phyloP scores from a whole-genome alignment of 2,797 vertebrate species.

The Pristis pectinata region DNA sequence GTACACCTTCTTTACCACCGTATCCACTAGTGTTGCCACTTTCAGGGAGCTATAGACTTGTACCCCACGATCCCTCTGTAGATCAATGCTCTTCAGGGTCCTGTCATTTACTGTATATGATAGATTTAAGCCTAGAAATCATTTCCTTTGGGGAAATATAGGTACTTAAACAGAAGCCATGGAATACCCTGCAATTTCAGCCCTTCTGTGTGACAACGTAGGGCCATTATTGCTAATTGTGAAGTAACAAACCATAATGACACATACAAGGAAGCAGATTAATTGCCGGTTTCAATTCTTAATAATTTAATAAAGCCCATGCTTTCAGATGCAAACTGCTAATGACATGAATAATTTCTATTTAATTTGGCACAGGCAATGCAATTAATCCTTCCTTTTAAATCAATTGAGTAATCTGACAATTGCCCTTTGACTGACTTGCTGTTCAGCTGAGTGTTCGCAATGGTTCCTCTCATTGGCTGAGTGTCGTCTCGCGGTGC shows the following conservation, averaged over 20 bases:
- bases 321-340: not conserved
- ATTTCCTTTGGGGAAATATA: not conserved
- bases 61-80: too few species aligned
- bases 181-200: not conserved
- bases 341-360: conserved; percentile 33
- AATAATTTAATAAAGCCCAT: not conserved
- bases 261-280: conserved; percentile 27
- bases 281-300: conserved; percentile 17
- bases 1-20: too few species aligned
- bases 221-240: conserved; percentile 15
- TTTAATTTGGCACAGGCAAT: conserved; percentile 7
- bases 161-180: not conserved
- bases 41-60: too few species aligned
- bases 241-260: conserved; percentile 24
- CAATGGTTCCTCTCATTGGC: not conserved
- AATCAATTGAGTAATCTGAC: conserved; percentile 5
- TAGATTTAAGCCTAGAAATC: too few species aligned
- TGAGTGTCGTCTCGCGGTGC: not conserved
- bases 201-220: not conserved
- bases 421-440: conserved; percentile 13
- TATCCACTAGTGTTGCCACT: too few species aligned
- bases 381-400: conserved; percentile 32
- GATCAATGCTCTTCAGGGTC: too few species aligned
- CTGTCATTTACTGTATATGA: too few species aligned
- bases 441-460: not conserved